Conservation (phyloP, 1,140 invertebrate species). For the Listronotus bonariensis region DNA sequence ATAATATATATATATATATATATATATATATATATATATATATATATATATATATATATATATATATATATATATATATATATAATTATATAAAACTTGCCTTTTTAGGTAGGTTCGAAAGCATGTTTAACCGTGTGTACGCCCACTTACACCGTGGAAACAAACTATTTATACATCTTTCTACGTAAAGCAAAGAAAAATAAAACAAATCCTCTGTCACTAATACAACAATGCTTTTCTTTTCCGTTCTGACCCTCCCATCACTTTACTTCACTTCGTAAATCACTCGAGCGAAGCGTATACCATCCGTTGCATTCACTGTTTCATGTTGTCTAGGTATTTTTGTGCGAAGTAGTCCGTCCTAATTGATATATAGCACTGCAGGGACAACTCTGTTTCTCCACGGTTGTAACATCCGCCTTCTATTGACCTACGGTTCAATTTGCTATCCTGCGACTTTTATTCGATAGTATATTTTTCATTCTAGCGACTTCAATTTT, state of each 20-base stretch:
- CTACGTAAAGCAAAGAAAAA: no score
- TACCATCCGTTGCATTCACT: slow-evolving; percentile 39
- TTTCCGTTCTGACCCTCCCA: slow-evolving; percentile 2
- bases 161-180: no score
- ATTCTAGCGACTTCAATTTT: background rate
- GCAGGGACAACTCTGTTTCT: slow-evolving; percentile 37
- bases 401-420: slow-evolving; percentile 17
- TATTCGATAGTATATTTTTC: slow-evolving; percentile 20
- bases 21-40: no score
- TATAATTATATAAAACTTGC: no score
- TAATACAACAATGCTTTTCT: no score
- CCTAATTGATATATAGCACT: slow-evolving; percentile 48
- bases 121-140: no score
- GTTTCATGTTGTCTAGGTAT: slow-evolving; percentile 34
- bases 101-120: no score
- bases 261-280: slow-evolving; percentile 26
- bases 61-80: no score
- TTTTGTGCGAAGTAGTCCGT: slow-evolving; percentile 34
- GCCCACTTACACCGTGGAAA: no score
- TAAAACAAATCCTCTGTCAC: no score
- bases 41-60: no score
- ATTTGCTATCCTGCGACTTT: slow-evolving; percentile 39
- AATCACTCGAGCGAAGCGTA: slow-evolving; percentile 36
- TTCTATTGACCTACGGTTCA: slow-evolving; percentile 42
- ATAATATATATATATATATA: no score